Evolutionary conservation across 2,888 invertebrate species (phyloP), one percentile per base, ranked within the genome.

Genomic region (Drosophila rellima): DNA sequence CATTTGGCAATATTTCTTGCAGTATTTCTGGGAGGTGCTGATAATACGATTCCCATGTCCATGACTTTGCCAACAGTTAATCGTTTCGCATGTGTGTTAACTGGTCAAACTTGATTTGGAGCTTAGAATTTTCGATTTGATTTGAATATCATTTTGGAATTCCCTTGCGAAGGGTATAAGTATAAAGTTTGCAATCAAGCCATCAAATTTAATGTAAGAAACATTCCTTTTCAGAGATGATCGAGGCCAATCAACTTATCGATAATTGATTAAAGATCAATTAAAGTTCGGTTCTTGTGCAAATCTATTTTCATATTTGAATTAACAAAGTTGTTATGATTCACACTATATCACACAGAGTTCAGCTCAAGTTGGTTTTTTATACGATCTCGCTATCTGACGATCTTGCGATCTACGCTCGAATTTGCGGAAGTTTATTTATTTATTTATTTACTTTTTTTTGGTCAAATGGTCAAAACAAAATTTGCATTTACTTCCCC

Each of bases 401-500:
- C n/a, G 13, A 31, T 31, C 13, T 48, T 33, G 31, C 15, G 31
- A 33, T 44, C 15, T 33, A 33, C 44, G 31, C 4, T 33, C 11
- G 10, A 55, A 39, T 62, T 62, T 62, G 55, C 62, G 62, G 62
- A 62, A 62, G 62, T 62, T 62, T 60, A 33, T 18, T 15, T 57
- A 17, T 35, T 35, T 55, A 37, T 20, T 15, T 57, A 17, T 35
- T 35, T 55, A 37, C 17, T 33, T 37, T 44, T 45, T 45, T 50
- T 35, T 57, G 18, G 50, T 42, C 60, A 47, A 54, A 63, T 47
- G 73, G 50, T 23, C 68, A 57, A 67, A 65, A 78, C 64, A 64
- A 74, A 78, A 89, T 88, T 87, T 80, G 86, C 85, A 89, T 88
- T 88, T 82, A 83, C 88, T 89, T 89, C 88, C 82, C 88, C 78